Evolutionary conservation across 2,797 vertebrate genomes (phyloP).

Genomic region (Brachyrhaphis roseni): DNA sequence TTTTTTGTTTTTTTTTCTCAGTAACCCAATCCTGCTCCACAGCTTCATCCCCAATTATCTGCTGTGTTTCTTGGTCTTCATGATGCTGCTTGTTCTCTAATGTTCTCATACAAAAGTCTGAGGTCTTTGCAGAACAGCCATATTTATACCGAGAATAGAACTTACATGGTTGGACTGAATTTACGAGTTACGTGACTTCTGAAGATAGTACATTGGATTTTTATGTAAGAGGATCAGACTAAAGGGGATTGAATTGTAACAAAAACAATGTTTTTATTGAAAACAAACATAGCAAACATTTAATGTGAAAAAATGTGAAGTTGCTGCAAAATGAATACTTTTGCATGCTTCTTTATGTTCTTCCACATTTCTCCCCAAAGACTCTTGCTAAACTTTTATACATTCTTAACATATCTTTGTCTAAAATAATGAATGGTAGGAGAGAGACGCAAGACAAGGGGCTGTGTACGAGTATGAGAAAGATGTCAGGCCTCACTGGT

Average conservation of each 20-base stretch:
- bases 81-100: background rate
- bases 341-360: background rate
- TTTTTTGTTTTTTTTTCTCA: background rate
- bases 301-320: background rate
- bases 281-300: background rate
- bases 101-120: background rate
- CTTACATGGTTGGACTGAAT: background rate
- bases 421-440: background rate
- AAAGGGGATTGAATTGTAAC: background rate
- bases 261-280: background rate
- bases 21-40: background rate
- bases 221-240: background rate
- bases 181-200: background rate
- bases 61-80: background rate
- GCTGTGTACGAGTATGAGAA: slow-evolving; percentile 22
- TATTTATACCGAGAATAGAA: background rate
- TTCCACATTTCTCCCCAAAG: slow-evolving; percentile 49
- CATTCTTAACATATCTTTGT: background rate
- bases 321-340: background rate
- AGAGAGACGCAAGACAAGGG: slow-evolving; percentile 14
- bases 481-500: slow-evolving; percentile 45
- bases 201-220: background rate
- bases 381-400: slow-evolving; percentile 50
- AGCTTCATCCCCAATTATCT: background rate
- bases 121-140: background rate